Evolutionary conservation across 1,140 invertebrate species (phyloP).

Genomic region (Drosophila trapezifrons): DNA sequence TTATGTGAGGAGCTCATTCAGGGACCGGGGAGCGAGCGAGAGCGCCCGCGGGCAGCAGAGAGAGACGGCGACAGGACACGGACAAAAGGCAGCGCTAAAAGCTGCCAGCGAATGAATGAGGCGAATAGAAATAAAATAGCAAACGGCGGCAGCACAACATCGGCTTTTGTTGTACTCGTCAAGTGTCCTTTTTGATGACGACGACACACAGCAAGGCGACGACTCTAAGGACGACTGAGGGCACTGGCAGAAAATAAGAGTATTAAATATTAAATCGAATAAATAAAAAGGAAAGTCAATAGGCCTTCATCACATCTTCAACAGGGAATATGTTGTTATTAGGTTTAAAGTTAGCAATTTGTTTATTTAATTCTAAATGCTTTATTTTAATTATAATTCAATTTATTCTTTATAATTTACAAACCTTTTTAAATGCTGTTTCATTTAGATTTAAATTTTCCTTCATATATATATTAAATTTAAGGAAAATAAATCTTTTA

Average conservation of each 20-base stretch:
- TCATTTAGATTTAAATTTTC: no score
- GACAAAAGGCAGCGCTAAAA: conserved; percentile 70
- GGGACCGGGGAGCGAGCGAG: conserved; percentile 4
- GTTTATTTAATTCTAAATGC: no score
- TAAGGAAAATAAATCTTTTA: no score
- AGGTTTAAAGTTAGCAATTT: no score
- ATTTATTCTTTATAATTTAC: no score
- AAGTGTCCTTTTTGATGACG: conserved; percentile 78
- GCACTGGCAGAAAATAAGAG: conserved; percentile 4
- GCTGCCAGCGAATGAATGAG: conserved; percentile 60
- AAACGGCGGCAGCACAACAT: conserved; percentile 66
- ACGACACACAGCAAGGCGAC: conserved; percentile 36
- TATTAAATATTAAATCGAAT: no score
- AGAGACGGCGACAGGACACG: conserved; percentile 20
- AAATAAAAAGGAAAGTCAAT: no score
- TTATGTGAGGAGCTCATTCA: conserved; percentile 55
- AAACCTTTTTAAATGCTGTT: no score
- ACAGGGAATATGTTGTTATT: no score
- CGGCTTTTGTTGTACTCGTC: conserved; percentile 79
- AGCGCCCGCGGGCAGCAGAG: conserved; percentile 16
- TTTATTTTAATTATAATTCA: no score
- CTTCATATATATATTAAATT: no score
- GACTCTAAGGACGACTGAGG: conserved; percentile 13
- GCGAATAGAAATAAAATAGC: conserved; percentile 80
- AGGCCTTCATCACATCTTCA: no score